Evolutionary conservation across 2,113 vertebrate species (phyloP).

Genomic region (Dicrurus megarhynchus): DNA sequence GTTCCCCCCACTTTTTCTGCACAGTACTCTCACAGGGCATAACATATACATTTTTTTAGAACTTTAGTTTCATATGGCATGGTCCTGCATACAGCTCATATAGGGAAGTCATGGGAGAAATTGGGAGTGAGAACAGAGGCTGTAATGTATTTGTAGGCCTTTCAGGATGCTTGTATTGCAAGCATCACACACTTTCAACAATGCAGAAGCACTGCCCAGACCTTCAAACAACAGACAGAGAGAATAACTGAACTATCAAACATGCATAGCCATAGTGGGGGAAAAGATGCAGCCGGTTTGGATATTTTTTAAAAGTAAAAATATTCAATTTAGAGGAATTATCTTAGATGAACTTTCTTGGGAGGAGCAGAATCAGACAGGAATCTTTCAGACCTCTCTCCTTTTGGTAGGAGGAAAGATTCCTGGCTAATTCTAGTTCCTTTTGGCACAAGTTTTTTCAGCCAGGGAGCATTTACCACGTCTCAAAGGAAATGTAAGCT

Average conservation of each 20-base stretch:
- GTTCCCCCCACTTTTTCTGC: background rate
- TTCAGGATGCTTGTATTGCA: background rate
- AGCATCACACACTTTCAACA: background rate
- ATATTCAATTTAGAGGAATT: background rate
- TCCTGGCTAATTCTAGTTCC: background rate
- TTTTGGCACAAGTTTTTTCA: no score
- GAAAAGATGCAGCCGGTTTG: background rate
- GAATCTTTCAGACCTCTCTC: background rate
- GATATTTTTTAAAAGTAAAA: background rate
- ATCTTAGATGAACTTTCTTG: background rate
- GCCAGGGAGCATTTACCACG: background rate
- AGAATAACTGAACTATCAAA: background rate
- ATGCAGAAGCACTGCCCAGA: background rate
- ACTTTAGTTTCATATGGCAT: background rate
- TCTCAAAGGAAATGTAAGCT: background rate
- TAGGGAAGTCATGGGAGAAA: background rate
- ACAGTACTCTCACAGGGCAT: background rate
- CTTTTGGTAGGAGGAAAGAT: background rate
- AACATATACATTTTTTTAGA: background rate
- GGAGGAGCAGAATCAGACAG: background rate
- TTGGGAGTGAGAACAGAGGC: background rate
- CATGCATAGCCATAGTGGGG: accelerated
- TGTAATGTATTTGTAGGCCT: background rate
- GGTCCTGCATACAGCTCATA: background rate
- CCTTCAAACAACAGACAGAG: background rate